phyloP scores from a whole-genome alignment of 2,797 vertebrate species.

The Hybognathus amarus region DNA sequence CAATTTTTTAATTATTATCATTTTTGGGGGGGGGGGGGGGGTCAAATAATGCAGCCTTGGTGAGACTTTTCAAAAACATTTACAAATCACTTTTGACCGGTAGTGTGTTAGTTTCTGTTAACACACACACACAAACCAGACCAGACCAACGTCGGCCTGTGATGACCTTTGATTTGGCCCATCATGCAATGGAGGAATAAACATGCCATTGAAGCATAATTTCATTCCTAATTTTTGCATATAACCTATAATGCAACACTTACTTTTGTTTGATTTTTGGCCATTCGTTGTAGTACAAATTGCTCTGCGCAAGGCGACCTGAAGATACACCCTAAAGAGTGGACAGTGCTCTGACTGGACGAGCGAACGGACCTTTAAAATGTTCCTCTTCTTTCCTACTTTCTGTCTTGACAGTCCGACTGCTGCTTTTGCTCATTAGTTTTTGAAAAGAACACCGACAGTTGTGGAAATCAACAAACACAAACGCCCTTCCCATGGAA shows the following conservation, averaged over 20 bases:
- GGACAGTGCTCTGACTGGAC: not conserved
- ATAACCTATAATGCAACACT: not conserved
- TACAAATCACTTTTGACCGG: not conserved
- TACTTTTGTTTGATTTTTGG: not conserved
- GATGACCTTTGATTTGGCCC: not conserved
- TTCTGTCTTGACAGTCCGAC: constrained; percentile 27
- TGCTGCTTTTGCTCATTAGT: constrained; percentile 41
- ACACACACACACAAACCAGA: not conserved
- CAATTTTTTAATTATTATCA: no score
- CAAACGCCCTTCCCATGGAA: constrained; percentile 37
- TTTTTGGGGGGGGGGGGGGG: not conserved
- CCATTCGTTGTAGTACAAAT: not conserved
- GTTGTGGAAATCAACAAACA: constrained; percentile 48
- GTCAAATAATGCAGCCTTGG: not conserved
- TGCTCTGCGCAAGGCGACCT: not conserved
- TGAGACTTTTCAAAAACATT: not conserved
- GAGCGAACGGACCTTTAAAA: not conserved
- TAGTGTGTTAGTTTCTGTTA: not conserved
- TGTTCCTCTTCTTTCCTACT: not conserved
- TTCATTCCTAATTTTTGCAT: not conserved
- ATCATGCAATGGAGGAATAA: not conserved
- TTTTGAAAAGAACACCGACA: constrained; percentile 30
- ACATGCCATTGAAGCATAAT: not conserved
- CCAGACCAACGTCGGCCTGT: not conserved
- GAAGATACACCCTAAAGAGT: not conserved